Evolutionary conservation across 2,888 invertebrate genomes (phyloP), one percentile per base, ranked within the genome.

Genomic region (Maniola hyperantus): DNA sequence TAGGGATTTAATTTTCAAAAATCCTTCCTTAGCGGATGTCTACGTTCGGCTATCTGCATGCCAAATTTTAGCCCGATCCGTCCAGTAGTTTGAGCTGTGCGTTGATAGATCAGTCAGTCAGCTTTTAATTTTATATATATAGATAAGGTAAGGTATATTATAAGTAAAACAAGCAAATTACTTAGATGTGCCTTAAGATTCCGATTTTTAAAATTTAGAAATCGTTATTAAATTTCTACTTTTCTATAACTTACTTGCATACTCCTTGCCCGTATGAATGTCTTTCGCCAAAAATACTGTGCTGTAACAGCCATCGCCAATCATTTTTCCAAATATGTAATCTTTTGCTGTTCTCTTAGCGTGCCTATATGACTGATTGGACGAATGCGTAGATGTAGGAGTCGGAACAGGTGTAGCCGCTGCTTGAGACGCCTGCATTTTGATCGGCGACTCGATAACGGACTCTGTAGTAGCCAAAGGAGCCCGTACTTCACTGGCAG

Each of bases 221-320:
- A 4, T 48, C 18, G 8, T 15, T 8, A 15, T 18, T 39, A 11
- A 39, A 10, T 55, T 36, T 1, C 15, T 39, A 18, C 18, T 8
- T 50, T 6, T 50, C 18, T 1, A 36, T 51, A 72, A 95, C 97
- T 95, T 94, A 98, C 98, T 98, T 93, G 99, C 99, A 95, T 96
- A 98, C 93, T 99, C 98, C 81, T 95, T 96, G 79, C 95, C 95
- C 65, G 96, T 96, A 83, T 97, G 96, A 70, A 98, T 96, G 88
- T 99, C 98, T 87, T 97, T 97, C 62, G 98, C 98, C 75, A 98
- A 94, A 87, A 97, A 99, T 63, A 99, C 99, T 69, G 97, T 97
- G 79, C 99, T 99, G 88, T 97, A 99, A 84, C 99, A 98, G 73
- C 99, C 99, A 88, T 99, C 99, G 72, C 99, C 99, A 78, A 99